Base-by-base conservation (phyloP, 2,113 vertebrate genomes). In the Cinclus mexicanus region DNA sequence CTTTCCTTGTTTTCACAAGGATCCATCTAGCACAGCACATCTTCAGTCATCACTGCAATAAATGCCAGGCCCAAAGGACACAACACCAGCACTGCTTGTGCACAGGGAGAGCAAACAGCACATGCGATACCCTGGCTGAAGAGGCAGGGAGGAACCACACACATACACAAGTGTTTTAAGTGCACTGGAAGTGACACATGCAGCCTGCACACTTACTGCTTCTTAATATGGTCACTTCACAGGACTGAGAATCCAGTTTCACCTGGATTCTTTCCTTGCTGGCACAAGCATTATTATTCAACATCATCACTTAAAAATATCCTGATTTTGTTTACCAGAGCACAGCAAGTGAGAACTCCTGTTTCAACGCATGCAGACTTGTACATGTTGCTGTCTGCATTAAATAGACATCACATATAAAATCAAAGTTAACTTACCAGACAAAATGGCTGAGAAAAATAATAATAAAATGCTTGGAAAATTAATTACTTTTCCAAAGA, bases 1-100 rank as follows among this genome's bases (percentile, higher is more conserved):
- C 41, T 29, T 11, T 13, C 44, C 46, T 11, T 1, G 0, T 24
- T 61, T 49, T 23, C 50, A 39, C 1, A 0, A 52, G 52, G 21
- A 10, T 63, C 22, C 49, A 50, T 3, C 35, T 17, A 47, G 71
- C 37, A 46, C 26, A 80, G 78, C 21, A 82, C 23, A 56, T 4
- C 44, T 57, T 61, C 64, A 72, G 6, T 19, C 55, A 61, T 22
- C 55, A 6, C 46, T 63, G 29, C 33, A 61, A 39, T 4, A 26
- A 86, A 69, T 24, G 39, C 1, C 2, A 25, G 39, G n/a, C 53
- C 26, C 52, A 24, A 63, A 87, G 13, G 21, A 49, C 61, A 80
- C 16, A 65, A 24, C 44, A 55, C 13, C 71, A 56, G 28, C 12
- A 33, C 20, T 46, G 7, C 42, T 9, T 29, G 20, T 39, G 37